phyloP scores from a whole-genome alignment of 2,888 invertebrate genomes.

The Euproctis similis region DNA sequence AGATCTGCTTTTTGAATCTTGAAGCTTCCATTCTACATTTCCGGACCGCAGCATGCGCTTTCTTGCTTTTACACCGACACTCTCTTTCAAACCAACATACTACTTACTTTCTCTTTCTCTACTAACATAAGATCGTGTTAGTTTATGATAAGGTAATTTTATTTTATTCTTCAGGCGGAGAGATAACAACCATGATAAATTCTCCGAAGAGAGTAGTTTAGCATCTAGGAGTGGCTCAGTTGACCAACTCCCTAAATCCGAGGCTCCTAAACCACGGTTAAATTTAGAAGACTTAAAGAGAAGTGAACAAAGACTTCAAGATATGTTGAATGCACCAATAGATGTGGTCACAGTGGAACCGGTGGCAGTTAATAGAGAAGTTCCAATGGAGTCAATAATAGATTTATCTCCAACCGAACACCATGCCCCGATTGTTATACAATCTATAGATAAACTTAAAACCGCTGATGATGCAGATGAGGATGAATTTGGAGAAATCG shows the following conservation, averaged over 20 bases:
- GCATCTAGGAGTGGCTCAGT: conserved; percentile 38
- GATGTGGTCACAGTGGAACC: conserved; percentile 29
- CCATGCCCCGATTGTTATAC: conserved; percentile 48
- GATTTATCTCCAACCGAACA: conserved; percentile 34
- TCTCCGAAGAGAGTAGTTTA: conserved; percentile 46
- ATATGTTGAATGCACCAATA: conserved; percentile 49
- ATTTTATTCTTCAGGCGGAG: conserved; percentile 41
- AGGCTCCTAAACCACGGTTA: conserved; percentile 38
- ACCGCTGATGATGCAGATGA: conserved; percentile 50
- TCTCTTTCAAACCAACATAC: too few relatives aligned
- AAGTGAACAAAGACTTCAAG: conserved; percentile 56
- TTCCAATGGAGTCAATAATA: conserved; percentile 27
- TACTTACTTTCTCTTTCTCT: too few relatives aligned
- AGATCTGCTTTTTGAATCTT: too few relatives aligned
- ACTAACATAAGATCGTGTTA: too few relatives aligned
- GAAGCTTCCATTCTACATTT: too few relatives aligned
- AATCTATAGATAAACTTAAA: conserved; percentile 62
- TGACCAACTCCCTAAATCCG: conserved; percentile 31
- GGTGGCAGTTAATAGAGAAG: conserved; percentile 23
- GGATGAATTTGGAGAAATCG: conserved; percentile 60
- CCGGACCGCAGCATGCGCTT: too few relatives aligned
- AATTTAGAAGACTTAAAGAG: conserved; percentile 55
- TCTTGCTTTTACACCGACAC: too few relatives aligned
- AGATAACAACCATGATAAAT: conserved; percentile 40
- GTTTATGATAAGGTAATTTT: too few relatives aligned